Percentiles rank a stretch among this genome's conserved stretches.
Conservation (phyloP, 2,113 vertebrate genomes). For the Colistium nudipinnis region DNA sequence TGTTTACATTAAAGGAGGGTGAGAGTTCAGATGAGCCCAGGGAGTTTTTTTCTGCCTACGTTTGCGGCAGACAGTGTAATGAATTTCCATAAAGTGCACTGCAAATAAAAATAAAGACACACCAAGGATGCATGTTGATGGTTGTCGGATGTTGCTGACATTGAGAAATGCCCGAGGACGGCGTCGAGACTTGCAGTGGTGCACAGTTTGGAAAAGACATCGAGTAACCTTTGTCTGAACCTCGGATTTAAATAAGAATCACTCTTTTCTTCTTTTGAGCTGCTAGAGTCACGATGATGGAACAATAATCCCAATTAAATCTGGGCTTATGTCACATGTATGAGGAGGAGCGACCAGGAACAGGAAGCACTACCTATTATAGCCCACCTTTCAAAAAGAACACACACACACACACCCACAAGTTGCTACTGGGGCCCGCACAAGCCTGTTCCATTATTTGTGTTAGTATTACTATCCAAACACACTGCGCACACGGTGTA, state of each 20-base stretch:
- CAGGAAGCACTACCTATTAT: conserved; percentile 31
- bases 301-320: conserved; percentile 36
- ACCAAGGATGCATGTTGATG: conserved; percentile 75
- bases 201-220: conserved; percentile 55
- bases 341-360: conserved; percentile 32
- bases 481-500: conserved; percentile 48
- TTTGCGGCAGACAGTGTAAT: conserved; percentile 75
- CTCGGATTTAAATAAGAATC: neutral
- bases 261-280: neutral
- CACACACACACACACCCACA: conserved; percentile 20
- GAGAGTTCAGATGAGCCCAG: conserved; percentile 72
- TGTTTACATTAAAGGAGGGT: conserved; percentile 78
- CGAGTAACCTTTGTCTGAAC: conserved; percentile 5
- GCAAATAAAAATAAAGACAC: conserved; percentile 80
- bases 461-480: conserved; percentile 72
- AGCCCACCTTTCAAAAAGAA: conserved; percentile 20
- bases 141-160: conserved; percentile 72
- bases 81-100: conserved; percentile 76
- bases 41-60: conserved; percentile 79
- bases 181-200: conserved; percentile 66
- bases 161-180: conserved; percentile 53
- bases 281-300: conserved; percentile 5
- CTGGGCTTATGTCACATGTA: conserved; percentile 15
- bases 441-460: conserved; percentile 45
- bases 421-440: conserved; percentile 37